Percentiles rank a stretch among this genome's conserved stretches.
phyloP scores from a whole-genome alignment of 2,888 invertebrate species.

The Empis livida region DNA sequence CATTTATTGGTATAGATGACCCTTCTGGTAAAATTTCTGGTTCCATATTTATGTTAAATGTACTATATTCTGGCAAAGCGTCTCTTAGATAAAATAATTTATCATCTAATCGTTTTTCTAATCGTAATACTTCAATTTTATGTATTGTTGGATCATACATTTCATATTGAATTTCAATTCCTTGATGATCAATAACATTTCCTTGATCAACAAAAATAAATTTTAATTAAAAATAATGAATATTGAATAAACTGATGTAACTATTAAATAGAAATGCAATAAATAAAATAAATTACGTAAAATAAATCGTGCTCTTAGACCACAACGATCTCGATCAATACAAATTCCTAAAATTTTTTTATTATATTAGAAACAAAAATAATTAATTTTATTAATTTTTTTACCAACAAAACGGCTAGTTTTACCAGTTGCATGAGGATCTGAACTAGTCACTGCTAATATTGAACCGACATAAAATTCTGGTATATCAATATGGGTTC shows the following conservation, averaged over 20 bases:
- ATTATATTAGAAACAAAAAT: no score
- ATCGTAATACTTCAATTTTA: conserved; percentile 74
- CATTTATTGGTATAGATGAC: conserved; percentile 63
- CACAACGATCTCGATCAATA: conserved; percentile 69
- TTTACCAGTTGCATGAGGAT: conserved; percentile 74
- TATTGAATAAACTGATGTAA: no score
- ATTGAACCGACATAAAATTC: conserved; percentile 97
- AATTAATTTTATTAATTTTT: background rate
- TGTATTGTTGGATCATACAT: conserved; percentile 89
- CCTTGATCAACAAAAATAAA: no score
- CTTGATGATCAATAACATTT: conserved; percentile 86
- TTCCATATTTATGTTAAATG: conserved; percentile 86
- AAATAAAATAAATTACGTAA: no score
- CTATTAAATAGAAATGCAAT: no score
- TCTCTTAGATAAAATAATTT: conserved; percentile 80
- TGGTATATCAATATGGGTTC: conserved; percentile 67
- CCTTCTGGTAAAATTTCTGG: conserved; percentile 66
- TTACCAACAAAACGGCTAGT: conserved; percentile 48
- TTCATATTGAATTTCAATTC: conserved; percentile 49
- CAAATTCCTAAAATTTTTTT: conserved; percentile 76
- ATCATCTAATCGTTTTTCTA: conserved; percentile 88
- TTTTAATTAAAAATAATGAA: no score
- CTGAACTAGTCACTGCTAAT: conserved; percentile 75
- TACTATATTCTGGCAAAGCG: conserved; percentile 82
- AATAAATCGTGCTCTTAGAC: conserved; percentile 72